A percentile compares a stretch with the other conserved stretches of the same genome.
These are phyloP conservation scores for Protonemura montana DNA, from an alignment of 2,888 invertebrate species.

Conservation along the genomic window DNA sequence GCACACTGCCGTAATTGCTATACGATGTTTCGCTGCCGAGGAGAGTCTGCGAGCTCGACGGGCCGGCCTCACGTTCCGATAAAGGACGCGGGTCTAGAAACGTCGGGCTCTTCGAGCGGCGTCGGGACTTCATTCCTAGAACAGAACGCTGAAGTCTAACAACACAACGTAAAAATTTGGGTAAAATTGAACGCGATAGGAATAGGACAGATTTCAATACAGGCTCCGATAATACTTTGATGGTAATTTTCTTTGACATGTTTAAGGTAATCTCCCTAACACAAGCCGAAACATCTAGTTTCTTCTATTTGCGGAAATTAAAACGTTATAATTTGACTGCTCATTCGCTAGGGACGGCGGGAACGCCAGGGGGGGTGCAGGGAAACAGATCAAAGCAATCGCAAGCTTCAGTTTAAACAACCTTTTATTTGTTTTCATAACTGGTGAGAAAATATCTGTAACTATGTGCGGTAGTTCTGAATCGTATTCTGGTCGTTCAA, in stretches of 20 bases:
- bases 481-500: background rate
- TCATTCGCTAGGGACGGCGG: background rate
- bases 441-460: constrained; percentile 1
- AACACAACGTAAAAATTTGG: background rate
- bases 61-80: constrained; percentile 40
- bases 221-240: background rate
- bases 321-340: constrained; percentile 25
- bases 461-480: background rate
- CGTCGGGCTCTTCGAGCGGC: constrained; percentile 31
- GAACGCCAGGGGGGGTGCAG: background rate
- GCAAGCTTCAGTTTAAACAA: background rate
- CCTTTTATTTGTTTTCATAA: background rate
- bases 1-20: constrained; percentile 40
- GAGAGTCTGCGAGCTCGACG: constrained; percentile 37
- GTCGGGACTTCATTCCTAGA: constrained; percentile 43
- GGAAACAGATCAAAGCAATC: background rate
- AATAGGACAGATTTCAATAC: background rate
- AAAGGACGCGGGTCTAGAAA: constrained; percentile 37
- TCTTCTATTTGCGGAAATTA: constrained; percentile 22
- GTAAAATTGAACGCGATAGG: constrained; percentile 12
- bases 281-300: background rate
- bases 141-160: constrained; percentile 35
- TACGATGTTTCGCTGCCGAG: constrained; percentile 9
- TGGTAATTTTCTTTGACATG: constrained; percentile 20
- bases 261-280: background rate